These are phyloP conservation scores for Smittia sp. DNA, from an alignment of 2,888 invertebrate species.

Conservation along the genomic window DNA sequence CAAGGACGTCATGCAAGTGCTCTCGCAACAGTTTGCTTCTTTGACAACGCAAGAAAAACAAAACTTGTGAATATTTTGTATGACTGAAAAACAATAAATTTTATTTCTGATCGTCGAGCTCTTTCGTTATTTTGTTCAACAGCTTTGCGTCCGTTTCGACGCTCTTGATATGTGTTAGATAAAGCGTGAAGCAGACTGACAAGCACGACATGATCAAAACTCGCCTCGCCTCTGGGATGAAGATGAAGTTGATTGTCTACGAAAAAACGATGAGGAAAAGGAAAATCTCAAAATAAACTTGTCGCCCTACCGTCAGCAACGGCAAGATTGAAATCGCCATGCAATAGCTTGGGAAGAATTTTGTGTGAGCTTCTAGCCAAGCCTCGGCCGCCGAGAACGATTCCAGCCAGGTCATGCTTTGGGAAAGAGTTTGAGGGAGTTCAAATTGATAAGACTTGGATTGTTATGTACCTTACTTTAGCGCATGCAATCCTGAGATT, in stretches of 20 bases:
- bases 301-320: not conserved
- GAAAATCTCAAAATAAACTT: too few relatives aligned
- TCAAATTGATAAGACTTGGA: not conserved
- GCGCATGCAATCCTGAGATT: slow-evolving; percentile 66
- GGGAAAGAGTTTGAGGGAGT: slow-evolving; percentile 68
- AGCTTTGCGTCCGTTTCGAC: slow-evolving; percentile 16
- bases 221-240: slow-evolving; percentile 68
- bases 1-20: slow-evolving; percentile 51
- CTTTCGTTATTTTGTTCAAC: slow-evolving; percentile 15
- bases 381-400: slow-evolving; percentile 64
- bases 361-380: slow-evolving; percentile 65
- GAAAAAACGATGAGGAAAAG: not conserved
- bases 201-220: slow-evolving; percentile 65
- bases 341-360: slow-evolving; percentile 70
- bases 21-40: slow-evolving; percentile 49
- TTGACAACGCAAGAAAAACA: slow-evolving; percentile 42
- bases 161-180: slow-evolving; percentile 34
- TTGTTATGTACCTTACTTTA: slow-evolving; percentile 56
- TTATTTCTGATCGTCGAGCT: not conserved
- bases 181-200: slow-evolving; percentile 61
- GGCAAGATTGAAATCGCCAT: slow-evolving; percentile 44
- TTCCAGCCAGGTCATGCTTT: slow-evolving; percentile 68
- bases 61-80: not conserved
- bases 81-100: not conserved
- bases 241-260: slow-evolving; percentile 68